Percentiles rank a stretch among this genome's conserved stretches.
Evolutionary conservation across 2,888 invertebrate genomes (phyloP).

Genomic region (Xestobium rufovillosum): DNA sequence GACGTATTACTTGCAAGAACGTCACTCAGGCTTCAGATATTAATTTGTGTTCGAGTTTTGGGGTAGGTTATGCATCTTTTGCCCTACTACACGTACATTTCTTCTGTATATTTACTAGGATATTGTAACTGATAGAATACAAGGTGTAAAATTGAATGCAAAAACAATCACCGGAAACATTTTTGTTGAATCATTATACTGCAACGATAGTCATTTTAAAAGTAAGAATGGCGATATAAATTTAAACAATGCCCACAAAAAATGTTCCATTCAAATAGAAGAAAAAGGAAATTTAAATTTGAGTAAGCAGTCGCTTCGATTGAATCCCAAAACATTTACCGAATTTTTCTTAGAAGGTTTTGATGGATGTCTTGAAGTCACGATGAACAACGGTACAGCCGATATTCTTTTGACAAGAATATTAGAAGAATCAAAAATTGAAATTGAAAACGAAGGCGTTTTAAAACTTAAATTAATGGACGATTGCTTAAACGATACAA

Average conservation of each 20-base stretch:
- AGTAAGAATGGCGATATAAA: conserved; percentile 31
- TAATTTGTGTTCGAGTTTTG: conserved; percentile 19
- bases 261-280: conserved; percentile 26
- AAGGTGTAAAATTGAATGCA: conserved; percentile 28
- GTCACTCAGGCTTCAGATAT: conserved; percentile 33
- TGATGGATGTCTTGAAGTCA: conserved; percentile 36
- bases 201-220: conserved; percentile 29
- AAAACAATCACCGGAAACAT: conserved; percentile 32
- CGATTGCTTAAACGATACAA: conserved; percentile 29
- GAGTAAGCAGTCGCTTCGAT: conserved; percentile 28
- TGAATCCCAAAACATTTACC: too few species aligned
- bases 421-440: conserved; percentile 32
- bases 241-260: conserved; percentile 34
- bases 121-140: conserved; percentile 28
- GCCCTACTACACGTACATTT: not conserved
- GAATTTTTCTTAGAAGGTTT: conserved; percentile 36
- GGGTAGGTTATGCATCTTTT: conserved; percentile 27
- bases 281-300: conserved; percentile 32
- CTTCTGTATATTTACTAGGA: not conserved
- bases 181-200: conserved; percentile 33
- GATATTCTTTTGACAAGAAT: conserved; percentile 37
- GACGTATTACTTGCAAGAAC: conserved; percentile 32
- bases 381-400: conserved; percentile 31
- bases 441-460: conserved; percentile 28
- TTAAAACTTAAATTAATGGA: conserved; percentile 33